phyloP scores from a whole-genome alignment of 2,113 vertebrate species.

The Ornithorhynchus anatinus region DNA sequence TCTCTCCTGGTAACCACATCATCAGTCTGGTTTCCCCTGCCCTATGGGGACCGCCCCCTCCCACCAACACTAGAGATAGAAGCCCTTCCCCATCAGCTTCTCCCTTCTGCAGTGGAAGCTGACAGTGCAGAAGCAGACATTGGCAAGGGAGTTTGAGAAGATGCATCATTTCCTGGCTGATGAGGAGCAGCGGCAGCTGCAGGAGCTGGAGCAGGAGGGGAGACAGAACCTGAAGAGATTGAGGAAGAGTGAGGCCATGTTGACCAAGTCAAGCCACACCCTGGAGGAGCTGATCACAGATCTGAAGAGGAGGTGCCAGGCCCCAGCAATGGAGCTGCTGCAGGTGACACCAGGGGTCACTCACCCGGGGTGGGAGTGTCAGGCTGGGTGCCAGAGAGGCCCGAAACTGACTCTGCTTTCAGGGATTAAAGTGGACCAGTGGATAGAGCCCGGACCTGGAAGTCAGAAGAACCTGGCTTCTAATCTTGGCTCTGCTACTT shows the following conservation, averaged over 20 bases:
- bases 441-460: no score
- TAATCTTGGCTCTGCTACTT: no score
- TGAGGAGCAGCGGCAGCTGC: constrained; percentile 51
- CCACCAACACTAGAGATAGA: no score
- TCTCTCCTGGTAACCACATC: no score
- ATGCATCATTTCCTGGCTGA: constrained; percentile 43
- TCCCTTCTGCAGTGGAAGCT: constrained; percentile 42
- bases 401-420: background rate
- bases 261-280: constrained; percentile 38
- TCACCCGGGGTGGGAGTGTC: fast-evolving
- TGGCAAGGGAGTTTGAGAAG: constrained; percentile 29
- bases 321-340: constrained; percentile 35
- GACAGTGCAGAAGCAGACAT: constrained; percentile 52
- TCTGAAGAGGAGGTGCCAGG: constrained; percentile 51
- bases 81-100: no score
- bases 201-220: constrained; percentile 48
- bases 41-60: no score
- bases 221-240: constrained; percentile 35
- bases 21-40: no score
- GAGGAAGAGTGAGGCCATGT: background rate
- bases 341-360: constrained; percentile 16
- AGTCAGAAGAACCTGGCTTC: no score
- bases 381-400: background rate
- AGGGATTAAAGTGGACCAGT: no score
- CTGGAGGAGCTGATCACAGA: constrained; percentile 30